A percentile compares a stretch with the other conserved stretches of the same genome.
Conservation (phyloP, 2,113 vertebrate species). For the Gracilinanus agilis region DNA sequence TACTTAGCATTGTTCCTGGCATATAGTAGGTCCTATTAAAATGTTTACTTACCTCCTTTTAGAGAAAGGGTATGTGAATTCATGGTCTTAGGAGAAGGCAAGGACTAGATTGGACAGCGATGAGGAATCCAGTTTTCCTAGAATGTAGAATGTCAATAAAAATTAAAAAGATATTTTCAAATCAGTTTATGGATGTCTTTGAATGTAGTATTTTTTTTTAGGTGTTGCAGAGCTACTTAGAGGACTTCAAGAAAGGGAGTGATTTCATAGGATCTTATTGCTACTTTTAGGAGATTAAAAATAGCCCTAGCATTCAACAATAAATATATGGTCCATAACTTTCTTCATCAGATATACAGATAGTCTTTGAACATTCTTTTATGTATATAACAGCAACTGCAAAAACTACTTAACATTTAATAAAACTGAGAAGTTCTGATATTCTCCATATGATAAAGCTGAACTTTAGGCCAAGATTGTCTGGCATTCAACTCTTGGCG, state of each 20-base stretch:
- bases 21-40: background rate
- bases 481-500: background rate
- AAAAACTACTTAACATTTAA: background rate
- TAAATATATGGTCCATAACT: background rate
- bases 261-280: background rate
- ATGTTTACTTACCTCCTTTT: background rate
- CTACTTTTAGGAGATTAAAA: background rate
- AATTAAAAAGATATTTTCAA: background rate
- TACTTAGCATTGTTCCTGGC: background rate
- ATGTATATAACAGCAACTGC: background rate
- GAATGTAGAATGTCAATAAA: background rate
- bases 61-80: background rate
- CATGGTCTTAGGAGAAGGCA: background rate
- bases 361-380: constrained; percentile 3
- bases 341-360: background rate
- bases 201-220: background rate
- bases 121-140: background rate
- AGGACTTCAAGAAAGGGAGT: background rate
- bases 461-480: background rate
- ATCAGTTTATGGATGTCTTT: background rate
- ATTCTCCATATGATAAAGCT: background rate
- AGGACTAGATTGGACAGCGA: background rate
- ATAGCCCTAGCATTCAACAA: background rate
- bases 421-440: background rate
- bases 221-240: background rate